Evolutionary conservation across 2,888 invertebrate species (phyloP).

Genomic region (Parelbella ahira): DNA sequence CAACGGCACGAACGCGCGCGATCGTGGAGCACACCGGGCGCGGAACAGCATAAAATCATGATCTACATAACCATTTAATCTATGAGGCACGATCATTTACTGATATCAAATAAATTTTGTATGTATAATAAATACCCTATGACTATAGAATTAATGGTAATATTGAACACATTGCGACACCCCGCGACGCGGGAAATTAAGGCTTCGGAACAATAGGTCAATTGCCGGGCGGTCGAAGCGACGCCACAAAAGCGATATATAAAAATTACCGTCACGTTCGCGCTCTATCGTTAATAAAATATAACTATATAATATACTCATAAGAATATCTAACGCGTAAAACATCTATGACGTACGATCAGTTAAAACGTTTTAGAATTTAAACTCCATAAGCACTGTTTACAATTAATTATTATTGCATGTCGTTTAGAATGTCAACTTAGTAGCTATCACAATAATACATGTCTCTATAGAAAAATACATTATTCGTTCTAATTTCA

Average conservation of each 20-base stretch:
- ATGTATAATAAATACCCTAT: no score
- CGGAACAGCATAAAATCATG: no score
- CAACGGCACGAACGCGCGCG: no score
- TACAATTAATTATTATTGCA: slow-evolving; percentile 8
- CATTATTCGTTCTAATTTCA: no score
- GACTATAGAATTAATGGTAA: no score
- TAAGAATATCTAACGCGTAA: slow-evolving; percentile 1
- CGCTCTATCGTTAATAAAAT: slow-evolving; percentile 3
- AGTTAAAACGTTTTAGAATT: slow-evolving; percentile 15
- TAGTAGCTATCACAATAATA: slow-evolving; percentile 3
- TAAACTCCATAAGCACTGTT: slow-evolving; percentile 15
- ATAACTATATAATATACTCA: slow-evolving; percentile 5
- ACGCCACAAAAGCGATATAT: slow-evolving; percentile 13
- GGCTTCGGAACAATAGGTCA: slow-evolving; percentile 21
- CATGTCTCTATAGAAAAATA: no score
- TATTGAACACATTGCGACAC: no score
- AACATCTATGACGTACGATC: not conserved
- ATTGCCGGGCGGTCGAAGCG: no score
- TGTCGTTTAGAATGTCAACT: slow-evolving; percentile 1
- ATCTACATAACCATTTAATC: no score
- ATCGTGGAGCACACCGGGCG: no score
- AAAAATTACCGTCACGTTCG: slow-evolving; percentile 2
- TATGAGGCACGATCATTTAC: no score
- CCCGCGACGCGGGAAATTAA: slow-evolving; percentile 11
- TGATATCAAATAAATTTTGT: no score